These are phyloP conservation scores for Ceratoteleas bidentatus DNA, from an alignment of 1,140 invertebrate genomes.

Conservation along the genomic window DNA sequence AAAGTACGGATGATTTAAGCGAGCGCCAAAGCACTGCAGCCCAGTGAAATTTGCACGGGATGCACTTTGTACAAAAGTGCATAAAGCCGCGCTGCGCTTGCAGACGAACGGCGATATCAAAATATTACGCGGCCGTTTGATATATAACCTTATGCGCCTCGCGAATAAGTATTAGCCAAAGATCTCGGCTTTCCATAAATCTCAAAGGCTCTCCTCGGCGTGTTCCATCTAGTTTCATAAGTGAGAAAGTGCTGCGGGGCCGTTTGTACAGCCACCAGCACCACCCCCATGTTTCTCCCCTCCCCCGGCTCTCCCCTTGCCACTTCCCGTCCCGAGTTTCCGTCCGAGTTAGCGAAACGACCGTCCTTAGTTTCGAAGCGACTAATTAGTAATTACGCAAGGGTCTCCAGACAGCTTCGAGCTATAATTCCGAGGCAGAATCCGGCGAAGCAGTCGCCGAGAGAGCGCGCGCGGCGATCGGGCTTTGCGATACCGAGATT, in stretches of 20 bases:
- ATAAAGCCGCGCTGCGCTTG: neutral
- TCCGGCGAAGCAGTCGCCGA: conserved; percentile 36
- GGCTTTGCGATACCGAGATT: conserved; percentile 43
- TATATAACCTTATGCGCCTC: conserved; percentile 32
- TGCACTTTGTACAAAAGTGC: conserved; percentile 34
- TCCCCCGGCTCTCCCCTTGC: too few species aligned
- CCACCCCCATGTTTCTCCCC: neutral
- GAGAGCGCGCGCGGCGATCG: conserved; percentile 26
- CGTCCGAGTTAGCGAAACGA: conserved; percentile 47
- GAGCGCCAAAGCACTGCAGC: conserved; percentile 2
- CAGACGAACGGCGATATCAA: conserved; percentile 30
- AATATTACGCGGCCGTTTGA: conserved; percentile 46
- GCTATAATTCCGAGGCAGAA: conserved; percentile 47
- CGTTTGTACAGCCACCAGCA: conserved; percentile 38
- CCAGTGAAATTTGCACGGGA: conserved; percentile 22
- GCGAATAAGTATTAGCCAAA: conserved; percentile 53
- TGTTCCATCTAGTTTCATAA: conserved; percentile 62
- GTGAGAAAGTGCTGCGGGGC: conserved; percentile 61
- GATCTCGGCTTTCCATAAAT: conserved; percentile 56
- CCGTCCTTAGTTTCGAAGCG: conserved; percentile 69
- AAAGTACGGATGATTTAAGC: conserved; percentile 43
- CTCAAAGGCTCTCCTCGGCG: conserved; percentile 38
- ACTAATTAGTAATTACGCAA: conserved; percentile 72
- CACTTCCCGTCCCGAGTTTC: conserved; percentile 23
- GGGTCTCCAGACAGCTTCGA: conserved; percentile 53